These are phyloP conservation scores for Crocodylus rhombifer DNA, from an alignment of 2,797 vertebrate genomes.

Conservation along the genomic window DNA sequence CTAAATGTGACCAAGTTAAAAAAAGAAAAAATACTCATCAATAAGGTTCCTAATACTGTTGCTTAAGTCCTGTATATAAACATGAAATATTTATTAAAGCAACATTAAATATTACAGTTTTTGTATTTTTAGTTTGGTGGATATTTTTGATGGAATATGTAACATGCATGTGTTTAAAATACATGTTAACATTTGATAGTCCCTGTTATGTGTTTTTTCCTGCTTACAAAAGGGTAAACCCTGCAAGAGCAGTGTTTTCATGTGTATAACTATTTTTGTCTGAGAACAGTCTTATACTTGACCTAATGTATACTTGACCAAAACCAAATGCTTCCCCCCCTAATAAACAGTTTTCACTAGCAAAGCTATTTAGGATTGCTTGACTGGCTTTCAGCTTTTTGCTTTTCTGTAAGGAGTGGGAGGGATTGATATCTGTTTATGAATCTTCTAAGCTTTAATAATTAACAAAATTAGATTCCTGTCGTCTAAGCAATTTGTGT, in stretches of 20 bases:
- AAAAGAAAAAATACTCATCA: neutral
- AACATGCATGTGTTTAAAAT: neutral
- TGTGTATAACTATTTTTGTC: neutral
- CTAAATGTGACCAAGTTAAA: neutral
- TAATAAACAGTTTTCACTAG: neutral
- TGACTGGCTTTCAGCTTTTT: neutral
- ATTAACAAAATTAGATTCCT: neutral
- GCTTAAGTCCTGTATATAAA: neutral
- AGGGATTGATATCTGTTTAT: neutral
- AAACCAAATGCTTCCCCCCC: neutral
- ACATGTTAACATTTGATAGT: neutral
- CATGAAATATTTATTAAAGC: neutral
- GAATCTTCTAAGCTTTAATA: neutral
- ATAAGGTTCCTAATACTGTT: neutral
- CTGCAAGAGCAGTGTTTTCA: neutral
- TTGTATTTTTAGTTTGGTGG: neutral
- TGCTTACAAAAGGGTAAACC: neutral
- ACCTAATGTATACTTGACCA: neutral
- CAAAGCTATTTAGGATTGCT: neutral
- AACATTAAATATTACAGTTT: neutral
- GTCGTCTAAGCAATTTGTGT: neutral
- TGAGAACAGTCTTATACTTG: neutral
- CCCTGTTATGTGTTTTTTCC: neutral
- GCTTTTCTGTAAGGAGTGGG: neutral
- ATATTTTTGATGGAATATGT: neutral